Base-by-base conservation (phyloP, 1,140 invertebrate genomes). In the Vanessa tameamea region DNA sequence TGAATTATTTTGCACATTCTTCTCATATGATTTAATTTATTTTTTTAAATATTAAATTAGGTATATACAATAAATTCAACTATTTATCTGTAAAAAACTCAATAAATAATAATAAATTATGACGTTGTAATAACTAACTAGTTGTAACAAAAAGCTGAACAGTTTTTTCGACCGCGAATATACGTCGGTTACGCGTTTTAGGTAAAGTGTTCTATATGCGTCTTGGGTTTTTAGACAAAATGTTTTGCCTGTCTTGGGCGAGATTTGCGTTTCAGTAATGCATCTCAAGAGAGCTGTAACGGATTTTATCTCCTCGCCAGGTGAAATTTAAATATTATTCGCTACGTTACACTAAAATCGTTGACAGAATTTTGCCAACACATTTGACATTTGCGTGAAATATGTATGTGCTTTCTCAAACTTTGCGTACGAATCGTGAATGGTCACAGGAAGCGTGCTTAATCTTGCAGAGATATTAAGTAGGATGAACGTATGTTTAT, bases 171-270 rank as follows among this genome's bases (percentile, higher is more conserved):
- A 72, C 69, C 65, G 59, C 59, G 75, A 82, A 77, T 81, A 77
- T 83, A 80, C 64, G 78, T 64, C 72, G 78, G 81, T 82, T 78
- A 78, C 79, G 69, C 78, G 75, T 82, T 84, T 83, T 82, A 83
- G 72, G 72, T 78, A 82, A 86, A 84, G 82, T 69, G 76, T 53
- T 78, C 79, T 78, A 78, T 80, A 80, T 74, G 75, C 72, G 79
- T 79, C 81, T 81, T 71, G 81, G 69, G 68, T 75, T 82, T 83
- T 83, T 81, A 83, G 73, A 72, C 76, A 80, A 83, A 84, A 82
- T 72, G 75, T 48, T 78, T 78, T 78, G 73, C 80, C 77, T 81
- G 83, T 74, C 76, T 72, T 77, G 78, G 79, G 76, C 64, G 78
- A 70, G 76, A 82, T 86, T 82, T 76, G 74, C 72, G 55, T 75